Evolutionary conservation across 2,888 invertebrate genomes (phyloP).

Genomic region (Cenopis cana): DNA sequence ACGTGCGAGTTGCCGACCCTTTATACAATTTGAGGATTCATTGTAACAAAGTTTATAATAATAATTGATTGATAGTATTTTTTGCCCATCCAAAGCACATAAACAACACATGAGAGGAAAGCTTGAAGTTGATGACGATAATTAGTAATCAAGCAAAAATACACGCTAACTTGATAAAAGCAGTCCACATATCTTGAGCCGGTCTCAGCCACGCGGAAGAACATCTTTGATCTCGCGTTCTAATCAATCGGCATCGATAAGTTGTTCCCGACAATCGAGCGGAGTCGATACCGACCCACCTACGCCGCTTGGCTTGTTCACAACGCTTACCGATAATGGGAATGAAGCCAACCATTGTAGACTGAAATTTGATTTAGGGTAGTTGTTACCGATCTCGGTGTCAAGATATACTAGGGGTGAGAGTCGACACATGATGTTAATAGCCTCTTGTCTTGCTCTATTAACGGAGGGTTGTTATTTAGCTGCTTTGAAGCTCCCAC

Average conservation of each 20-base stretch:
- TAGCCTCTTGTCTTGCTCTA: constrained; percentile 59
- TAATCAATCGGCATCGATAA: constrained; percentile 75
- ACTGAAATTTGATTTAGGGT: not conserved
- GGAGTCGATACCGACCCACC: constrained; percentile 68
- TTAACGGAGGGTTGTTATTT: constrained; percentile 61
- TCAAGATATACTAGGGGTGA: too few species aligned
- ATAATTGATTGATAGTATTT: not conserved
- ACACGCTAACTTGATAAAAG: not conserved
- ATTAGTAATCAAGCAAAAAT: constrained; percentile 1
- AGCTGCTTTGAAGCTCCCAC: constrained; percentile 60
- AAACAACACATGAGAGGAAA: not conserved
- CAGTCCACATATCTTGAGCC: constrained; percentile 44
- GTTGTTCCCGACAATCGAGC: constrained; percentile 66
- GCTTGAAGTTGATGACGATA: not conserved
- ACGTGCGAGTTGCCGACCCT: too few species aligned
- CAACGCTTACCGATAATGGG: not conserved
- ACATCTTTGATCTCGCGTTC: constrained; percentile 73
- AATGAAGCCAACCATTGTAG: not conserved
- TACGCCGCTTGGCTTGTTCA: constrained; percentile 56
- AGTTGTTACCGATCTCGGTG: not conserved
- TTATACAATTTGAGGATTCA: too few species aligned
- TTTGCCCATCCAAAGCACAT: not conserved
- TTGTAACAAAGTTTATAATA: too few species aligned
- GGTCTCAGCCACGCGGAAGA: constrained; percentile 72
- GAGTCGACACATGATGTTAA: not conserved